Conservation (phyloP, 2,113 vertebrate genomes). For the Callaeas wilsoni region DNA sequence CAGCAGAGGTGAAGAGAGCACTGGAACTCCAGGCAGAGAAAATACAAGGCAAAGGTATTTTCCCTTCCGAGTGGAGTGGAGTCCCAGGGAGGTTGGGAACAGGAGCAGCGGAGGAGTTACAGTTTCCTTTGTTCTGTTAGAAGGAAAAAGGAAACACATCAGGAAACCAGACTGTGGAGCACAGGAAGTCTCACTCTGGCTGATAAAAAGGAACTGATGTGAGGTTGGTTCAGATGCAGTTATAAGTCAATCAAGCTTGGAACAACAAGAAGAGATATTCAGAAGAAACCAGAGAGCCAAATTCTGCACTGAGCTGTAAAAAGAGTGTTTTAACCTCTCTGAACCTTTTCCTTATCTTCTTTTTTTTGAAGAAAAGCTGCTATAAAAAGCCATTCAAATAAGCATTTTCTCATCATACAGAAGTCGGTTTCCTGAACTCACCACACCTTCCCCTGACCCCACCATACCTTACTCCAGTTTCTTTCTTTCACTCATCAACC, state of each 20-base stretch:
- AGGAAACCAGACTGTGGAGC: conserved; percentile 91
- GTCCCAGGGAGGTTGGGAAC: conserved; percentile 68
- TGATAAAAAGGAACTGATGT: conserved; percentile 85
- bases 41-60: not conserved
- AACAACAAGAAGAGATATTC: conserved; percentile 72
- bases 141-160: conserved; percentile 94
- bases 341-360: conserved; percentile 49
- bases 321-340: not conserved
- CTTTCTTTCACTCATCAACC: conserved; percentile 33
- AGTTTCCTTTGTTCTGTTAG: conserved; percentile 89
- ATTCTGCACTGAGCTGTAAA: not conserved
- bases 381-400: not conserved
- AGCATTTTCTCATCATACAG: not conserved
- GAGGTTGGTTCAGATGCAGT: conserved; percentile 77
- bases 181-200: conserved; percentile 89
- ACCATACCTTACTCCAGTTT: not conserved
- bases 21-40: not conserved
- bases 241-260: conserved; percentile 81
- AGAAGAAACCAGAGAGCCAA: conserved; percentile 62
- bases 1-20: not conserved
- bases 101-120: conserved; percentile 67
- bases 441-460: conserved; percentile 48
- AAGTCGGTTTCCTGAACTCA: not conserved
- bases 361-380: not conserved
- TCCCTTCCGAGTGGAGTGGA: no score